Conservation (phyloP, 2,797 vertebrate genomes). For the Sparidentex hasta region DNA sequence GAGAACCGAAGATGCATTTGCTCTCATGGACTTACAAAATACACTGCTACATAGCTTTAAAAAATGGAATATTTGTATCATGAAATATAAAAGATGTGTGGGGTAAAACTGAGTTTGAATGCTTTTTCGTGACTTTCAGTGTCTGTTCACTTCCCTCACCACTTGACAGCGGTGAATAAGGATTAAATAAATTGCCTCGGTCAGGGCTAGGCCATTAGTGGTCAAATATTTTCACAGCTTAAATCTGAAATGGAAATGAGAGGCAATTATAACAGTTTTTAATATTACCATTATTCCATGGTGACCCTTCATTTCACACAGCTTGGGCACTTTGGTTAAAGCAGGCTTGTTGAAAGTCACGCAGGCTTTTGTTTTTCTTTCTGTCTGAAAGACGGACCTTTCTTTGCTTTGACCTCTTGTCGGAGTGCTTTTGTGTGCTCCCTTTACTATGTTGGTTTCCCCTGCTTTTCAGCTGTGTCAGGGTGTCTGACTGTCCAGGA, state of each 20-base stretch:
- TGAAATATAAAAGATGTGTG: constrained; percentile 32
- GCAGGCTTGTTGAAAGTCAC: constrained; percentile 70
- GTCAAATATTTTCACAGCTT: constrained; percentile 62
- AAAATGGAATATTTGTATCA: constrained; percentile 36
- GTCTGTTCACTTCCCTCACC: constrained; percentile 43
- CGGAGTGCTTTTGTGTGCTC: constrained; percentile 76
- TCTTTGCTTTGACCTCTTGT: constrained; percentile 79
- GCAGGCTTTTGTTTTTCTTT: constrained; percentile 76
- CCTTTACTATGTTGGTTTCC: constrained; percentile 47
- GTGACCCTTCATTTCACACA: constrained; percentile 74
- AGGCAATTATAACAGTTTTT: constrained; percentile 71
- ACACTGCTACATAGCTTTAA: constrained; percentile 36
- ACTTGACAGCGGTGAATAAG: constrained; percentile 60
- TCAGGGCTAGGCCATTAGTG: constrained; percentile 51
- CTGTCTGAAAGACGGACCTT: constrained; percentile 79
- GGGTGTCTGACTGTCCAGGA: constrained; percentile 67
- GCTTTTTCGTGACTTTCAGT: not conserved
- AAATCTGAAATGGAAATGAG: constrained; percentile 78
- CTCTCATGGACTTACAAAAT: constrained; percentile 37
- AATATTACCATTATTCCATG: constrained; percentile 71
- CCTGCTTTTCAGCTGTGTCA: constrained; percentile 55
- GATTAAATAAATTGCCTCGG: constrained; percentile 64
- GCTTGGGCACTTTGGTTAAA: constrained; percentile 67
- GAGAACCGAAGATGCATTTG: constrained; percentile 56
- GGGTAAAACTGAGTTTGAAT: constrained; percentile 15